These are phyloP conservation scores for Pipra filicauda DNA, from an alignment of 2,113 vertebrate species.

Conservation along the genomic window DNA sequence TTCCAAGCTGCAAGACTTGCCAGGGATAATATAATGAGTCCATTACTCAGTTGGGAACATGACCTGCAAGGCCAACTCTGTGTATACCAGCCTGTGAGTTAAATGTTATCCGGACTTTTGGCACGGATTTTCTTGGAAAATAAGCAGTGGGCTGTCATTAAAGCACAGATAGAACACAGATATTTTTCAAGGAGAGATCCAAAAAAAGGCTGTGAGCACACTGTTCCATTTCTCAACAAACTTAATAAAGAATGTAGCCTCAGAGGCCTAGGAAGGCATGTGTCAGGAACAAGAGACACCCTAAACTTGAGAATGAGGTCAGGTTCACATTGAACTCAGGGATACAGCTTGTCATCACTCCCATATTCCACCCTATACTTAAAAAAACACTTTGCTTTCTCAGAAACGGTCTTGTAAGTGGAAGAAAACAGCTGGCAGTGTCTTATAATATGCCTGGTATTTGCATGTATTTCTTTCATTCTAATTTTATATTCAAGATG, in stretches of 20 bases:
- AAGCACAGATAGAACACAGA: conserved; percentile 44
- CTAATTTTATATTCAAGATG: conserved; percentile 52
- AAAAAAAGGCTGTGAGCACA: conserved; percentile 30
- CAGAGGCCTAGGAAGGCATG: conserved; percentile 15
- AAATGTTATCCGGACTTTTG: background rate
- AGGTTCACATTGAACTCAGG: conserved; percentile 29
- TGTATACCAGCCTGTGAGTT: conserved; percentile 49
- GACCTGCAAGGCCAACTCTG: conserved; percentile 30
- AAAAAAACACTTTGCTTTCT: conserved; percentile 32
- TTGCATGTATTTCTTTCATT: conserved; percentile 49
- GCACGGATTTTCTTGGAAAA: conserved; percentile 45
- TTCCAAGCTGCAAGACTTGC: background rate
- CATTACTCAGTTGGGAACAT: conserved; percentile 46
- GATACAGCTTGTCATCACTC: conserved; percentile 54
- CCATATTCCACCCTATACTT: background rate
- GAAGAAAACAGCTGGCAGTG: conserved; percentile 61
- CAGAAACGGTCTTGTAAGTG: background rate
- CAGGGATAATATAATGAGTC: conserved; percentile 37
- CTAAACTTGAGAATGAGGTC: conserved; percentile 49
- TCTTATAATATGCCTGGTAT: conserved; percentile 40
- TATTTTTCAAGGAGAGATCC: conserved; percentile 32
- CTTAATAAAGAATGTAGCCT: conserved; percentile 42
- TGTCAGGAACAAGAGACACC: conserved; percentile 14
- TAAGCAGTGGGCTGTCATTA: conserved; percentile 10
- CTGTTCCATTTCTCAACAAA: conserved; percentile 50